Evolutionary conservation across 2,888 invertebrate genomes (phyloP).

Genomic region (Parapristionchus giblindavisi): DNA sequence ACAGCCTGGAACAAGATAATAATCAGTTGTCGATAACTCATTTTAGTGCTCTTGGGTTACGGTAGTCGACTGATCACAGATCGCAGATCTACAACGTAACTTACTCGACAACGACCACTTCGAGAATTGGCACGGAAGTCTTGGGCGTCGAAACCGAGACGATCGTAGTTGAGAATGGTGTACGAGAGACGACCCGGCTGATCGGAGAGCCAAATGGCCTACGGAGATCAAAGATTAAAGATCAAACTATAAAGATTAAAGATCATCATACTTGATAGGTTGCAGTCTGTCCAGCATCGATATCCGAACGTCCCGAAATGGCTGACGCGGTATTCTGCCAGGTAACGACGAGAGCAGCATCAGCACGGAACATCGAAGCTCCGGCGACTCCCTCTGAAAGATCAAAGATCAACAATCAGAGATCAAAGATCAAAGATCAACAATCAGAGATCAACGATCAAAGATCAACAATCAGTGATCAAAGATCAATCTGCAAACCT

Average conservation of each 20-base stretch:
- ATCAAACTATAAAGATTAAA: neutral
- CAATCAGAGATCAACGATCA: conserved; percentile 68
- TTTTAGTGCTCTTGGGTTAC: neutral
- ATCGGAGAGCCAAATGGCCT: conserved; percentile 76
- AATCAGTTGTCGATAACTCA: neutral
- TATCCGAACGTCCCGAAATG: conserved; percentile 66
- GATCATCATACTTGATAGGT: conserved; percentile 83
- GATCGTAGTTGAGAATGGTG: conserved; percentile 91
- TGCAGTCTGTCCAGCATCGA: conserved; percentile 79
- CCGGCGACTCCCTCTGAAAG: conserved; percentile 86
- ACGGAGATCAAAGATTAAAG: conserved; percentile 16
- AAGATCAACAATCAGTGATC: neutral
- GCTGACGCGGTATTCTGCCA: conserved; percentile 89
- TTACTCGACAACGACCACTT: conserved; percentile 62
- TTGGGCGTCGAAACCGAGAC: conserved; percentile 86
- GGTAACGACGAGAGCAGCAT: conserved; percentile 87
- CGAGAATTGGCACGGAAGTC: conserved; percentile 67
- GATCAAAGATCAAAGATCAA: conserved; percentile 56
- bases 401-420: conserved; percentile 70
- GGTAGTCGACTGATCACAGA: neutral
- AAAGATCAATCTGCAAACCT: conserved; percentile 39
- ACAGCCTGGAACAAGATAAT: conserved; percentile 52
- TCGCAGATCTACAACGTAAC: neutral
- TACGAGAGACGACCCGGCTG: conserved; percentile 94
- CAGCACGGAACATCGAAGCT: conserved; percentile 87